Evolutionary conservation across 2,797 vertebrate genomes (phyloP), one percentile per base, ranked within the genome.

Genomic region (Rhynchonycteris naso): DNA sequence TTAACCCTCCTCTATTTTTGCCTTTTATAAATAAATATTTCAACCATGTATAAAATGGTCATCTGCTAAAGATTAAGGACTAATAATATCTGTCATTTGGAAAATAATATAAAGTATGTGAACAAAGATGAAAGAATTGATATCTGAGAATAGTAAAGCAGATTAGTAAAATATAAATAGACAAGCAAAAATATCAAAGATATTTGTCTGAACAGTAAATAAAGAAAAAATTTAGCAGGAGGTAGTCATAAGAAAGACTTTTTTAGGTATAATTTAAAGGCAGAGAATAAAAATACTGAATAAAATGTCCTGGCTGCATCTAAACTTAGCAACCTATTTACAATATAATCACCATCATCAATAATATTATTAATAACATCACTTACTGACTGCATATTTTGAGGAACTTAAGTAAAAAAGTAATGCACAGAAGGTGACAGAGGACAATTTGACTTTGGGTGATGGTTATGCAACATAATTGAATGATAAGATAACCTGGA

Each of bases 131-230:
- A 96, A 95, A 16, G 1, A 63, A 47, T 15, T 19, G 21, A 59
- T 96, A 72, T 19, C 21, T 90, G 88, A 30, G 66, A 54, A 97
- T 85, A 69, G 69, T 94, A 97, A 97, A 74, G 94, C 69, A 93
- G 83, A 68, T 76, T 95, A 90, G 96, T 97, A 97, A 97, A 93
- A 12, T 35, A 66, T 19, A 38, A 86, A 13, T 93, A 96, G 38
- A 96, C 95, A 75, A 59, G 54, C 84, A 96, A 94, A 96, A 96
- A 96, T 93, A 96, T 83, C 75, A 96, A 95, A 97, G 65, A 93
- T 83, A 90, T 28, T 33, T 88, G 97, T 97, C 91, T 97, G 86
- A 97, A 96, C 88, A 95, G 93, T 94, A 87, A 87, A 66, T 83
- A 90, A 71, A 95, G 59, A 96, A 96, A 9, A 72, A 95, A 95